Evolutionary conservation across 2,797 vertebrate genomes (phyloP).

Genomic region (Cynopterus sphinx): DNA sequence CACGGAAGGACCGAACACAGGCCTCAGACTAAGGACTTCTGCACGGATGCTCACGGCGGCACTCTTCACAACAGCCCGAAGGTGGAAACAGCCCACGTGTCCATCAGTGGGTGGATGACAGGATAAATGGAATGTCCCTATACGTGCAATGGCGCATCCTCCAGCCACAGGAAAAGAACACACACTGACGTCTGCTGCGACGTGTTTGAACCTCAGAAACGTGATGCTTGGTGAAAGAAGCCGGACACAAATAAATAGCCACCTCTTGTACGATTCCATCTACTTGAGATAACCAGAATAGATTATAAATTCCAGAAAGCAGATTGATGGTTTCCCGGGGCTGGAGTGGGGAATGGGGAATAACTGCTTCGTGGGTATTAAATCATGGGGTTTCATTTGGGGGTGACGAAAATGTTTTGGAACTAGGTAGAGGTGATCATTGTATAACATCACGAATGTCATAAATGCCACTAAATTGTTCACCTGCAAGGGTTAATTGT

Average conservation of each 20-base stretch:
- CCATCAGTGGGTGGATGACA: accelerated
- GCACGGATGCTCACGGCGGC: accelerated
- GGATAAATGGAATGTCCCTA: not conserved
- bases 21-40: not conserved
- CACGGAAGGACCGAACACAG: not conserved
- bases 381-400: not conserved
- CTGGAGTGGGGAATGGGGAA: too few species aligned
- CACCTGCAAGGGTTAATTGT: not conserved
- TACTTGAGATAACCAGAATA: not conserved
- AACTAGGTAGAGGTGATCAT: not conserved
- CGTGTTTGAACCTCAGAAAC: too few species aligned
- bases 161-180: not conserved
- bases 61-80: not conserved
- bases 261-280: not conserved
- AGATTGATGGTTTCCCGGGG: not conserved
- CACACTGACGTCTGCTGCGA: too few species aligned
- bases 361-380: too few species aligned
- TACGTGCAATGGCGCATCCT: accelerated
- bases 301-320: not conserved
- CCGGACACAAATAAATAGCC: not conserved
- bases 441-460: not conserved
- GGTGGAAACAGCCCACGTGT: not conserved
- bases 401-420: not conserved
- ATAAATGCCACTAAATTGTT: not conserved
- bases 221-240: not conserved